These are phyloP conservation scores for Hecatera dysodea DNA, from an alignment of 2,888 invertebrate species.

Conservation along the genomic window DNA sequence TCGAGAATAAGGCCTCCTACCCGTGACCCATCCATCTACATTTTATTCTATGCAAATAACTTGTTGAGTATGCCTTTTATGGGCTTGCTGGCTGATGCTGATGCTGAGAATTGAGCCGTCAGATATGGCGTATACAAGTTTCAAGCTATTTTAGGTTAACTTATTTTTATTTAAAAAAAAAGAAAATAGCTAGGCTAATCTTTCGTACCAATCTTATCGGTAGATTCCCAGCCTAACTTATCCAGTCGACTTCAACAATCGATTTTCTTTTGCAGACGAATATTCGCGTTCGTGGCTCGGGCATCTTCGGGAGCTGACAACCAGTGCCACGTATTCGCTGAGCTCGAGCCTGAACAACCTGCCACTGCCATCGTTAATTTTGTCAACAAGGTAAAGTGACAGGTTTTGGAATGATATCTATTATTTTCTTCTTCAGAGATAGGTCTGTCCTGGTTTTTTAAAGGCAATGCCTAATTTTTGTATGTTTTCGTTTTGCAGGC, in stretches of 20 bases:
- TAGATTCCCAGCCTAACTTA: neutral
- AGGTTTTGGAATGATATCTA: neutral
- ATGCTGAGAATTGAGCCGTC: too few species aligned
- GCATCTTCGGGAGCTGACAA: conserved; percentile 97
- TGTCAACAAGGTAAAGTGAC: conserved; percentile 93
- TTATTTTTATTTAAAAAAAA: too few species aligned
- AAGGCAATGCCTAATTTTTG: neutral
- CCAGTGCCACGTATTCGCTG: conserved; percentile 99
- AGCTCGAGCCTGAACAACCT: conserved; percentile 98
- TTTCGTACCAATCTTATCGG: too few species aligned
- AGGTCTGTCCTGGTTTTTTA: neutral
- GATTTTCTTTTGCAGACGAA: conserved; percentile 91
- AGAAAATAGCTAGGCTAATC: too few species aligned
- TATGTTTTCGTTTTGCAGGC: conserved; percentile 78
- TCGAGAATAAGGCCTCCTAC: neutral
- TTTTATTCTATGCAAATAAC: neutral
- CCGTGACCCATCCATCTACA: too few species aligned
- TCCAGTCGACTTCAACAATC: neutral
- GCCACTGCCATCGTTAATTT: conserved; percentile 98
- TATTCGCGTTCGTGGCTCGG: conserved; percentile 98
- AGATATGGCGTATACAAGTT: neutral
- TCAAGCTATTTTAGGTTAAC: too few species aligned
- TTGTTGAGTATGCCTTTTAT: neutral
- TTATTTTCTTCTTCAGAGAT: too few species aligned
- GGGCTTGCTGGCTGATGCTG: too few species aligned